Evolutionary conservation across 2,888 invertebrate genomes (phyloP).

Genomic region (Parascotia fuliginaria): DNA sequence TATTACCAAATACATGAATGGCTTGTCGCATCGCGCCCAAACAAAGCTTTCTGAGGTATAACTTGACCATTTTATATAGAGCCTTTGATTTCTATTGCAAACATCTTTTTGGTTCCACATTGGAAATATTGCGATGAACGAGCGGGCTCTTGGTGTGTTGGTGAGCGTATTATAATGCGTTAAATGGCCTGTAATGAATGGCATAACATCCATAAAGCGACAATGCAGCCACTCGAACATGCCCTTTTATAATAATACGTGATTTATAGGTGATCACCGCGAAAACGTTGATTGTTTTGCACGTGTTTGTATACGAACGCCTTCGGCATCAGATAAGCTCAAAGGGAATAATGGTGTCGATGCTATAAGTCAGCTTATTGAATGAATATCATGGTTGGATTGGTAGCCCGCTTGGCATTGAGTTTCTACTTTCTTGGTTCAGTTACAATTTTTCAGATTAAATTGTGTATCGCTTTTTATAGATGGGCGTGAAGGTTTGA

Average conservation of each 20-base stretch:
- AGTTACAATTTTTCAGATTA: conserved; percentile 29
- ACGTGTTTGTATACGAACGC: conserved; percentile 72
- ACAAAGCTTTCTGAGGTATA: conserved; percentile 80
- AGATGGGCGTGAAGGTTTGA: neutral
- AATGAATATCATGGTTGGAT: conserved; percentile 28
- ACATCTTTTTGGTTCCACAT: conserved; percentile 36
- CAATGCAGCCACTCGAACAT: conserved; percentile 82
- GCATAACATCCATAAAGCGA: conserved; percentile 84
- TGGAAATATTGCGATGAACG: conserved; percentile 17
- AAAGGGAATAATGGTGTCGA: conserved; percentile 38
- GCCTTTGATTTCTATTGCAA: conserved; percentile 58
- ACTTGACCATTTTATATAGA: conserved; percentile 59
- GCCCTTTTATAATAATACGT: conserved; percentile 80
- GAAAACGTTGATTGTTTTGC: conserved; percentile 76
- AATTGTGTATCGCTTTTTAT: conserved; percentile 14
- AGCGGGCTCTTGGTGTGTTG: conserved; percentile 52
- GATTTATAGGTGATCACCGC: conserved; percentile 78
- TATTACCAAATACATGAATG: conserved; percentile 80
- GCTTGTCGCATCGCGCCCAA: conserved; percentile 81
- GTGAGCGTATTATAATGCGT: conserved; percentile 78
- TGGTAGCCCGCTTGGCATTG: conserved; percentile 22
- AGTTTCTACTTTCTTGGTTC: conserved; percentile 14
- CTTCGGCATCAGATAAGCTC: conserved; percentile 51
- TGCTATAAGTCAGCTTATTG: conserved; percentile 50
- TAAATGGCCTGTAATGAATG: conserved; percentile 86